Base-by-base conservation (phyloP, 2,888 invertebrate species). In the Clanis bilineata region DNA sequence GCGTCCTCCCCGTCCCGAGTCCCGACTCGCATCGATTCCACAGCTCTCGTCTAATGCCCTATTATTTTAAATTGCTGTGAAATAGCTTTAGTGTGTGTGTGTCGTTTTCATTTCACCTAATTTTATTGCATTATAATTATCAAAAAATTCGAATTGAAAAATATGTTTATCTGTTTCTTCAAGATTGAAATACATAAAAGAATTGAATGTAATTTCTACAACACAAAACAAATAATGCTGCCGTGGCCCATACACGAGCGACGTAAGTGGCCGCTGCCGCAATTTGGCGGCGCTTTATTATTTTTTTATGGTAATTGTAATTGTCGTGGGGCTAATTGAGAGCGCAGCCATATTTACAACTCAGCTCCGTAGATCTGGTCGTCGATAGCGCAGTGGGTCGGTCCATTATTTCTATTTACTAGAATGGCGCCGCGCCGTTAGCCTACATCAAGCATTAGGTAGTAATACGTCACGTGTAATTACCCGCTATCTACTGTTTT, bases 231-330 rank as follows among this genome's bases (percentile, higher is more conserved):
- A 76, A 80, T 77, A 79, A 76, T 73, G 73, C 68, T 65, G 65
- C 61, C 60, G 59, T 56, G 56, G 56, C 44, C 71, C 75, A 70
- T 68, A 72, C 65, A 66, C 68, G 67, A 71, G 68, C 70, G 71
- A 72, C 74, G 73, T 76, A 79, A 76, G 75, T 78, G 78, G 73
- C 63, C 70, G 66, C 72, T 64, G 73, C 73, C 73, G 82, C 82
- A 83, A 82, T 86, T 85, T 84, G 80, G 77, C 78, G 76, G 79
- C 72, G 78, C 84, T 87, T 88, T 86, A 86, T 88, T 86, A 79
- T 82, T 87, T 82, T 85, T 88, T 86, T 87, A 88, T 89, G 86
- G 82, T 84, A 85, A 88, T 88, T 82, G 77, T 84, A 86, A 87
- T 85, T 85, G 86, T 86, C 83, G 80, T 79, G 77, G 79, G 75